Evolutionary conservation across 2,797 vertebrate species (phyloP).

Genomic region (Fratercula arctica): DNA sequence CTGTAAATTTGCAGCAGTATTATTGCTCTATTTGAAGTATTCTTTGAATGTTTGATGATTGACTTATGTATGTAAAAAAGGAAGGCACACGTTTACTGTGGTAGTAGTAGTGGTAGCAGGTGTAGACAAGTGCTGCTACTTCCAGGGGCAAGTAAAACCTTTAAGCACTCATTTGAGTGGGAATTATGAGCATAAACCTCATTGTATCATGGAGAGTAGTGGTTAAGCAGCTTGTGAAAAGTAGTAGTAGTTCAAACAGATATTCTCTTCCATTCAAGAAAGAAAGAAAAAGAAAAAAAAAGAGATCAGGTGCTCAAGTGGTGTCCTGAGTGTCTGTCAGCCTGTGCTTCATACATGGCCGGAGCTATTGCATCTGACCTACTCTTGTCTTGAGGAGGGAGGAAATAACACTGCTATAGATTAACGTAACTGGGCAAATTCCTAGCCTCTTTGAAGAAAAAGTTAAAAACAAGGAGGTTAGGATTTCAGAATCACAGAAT

Average conservation of each 20-base stretch:
- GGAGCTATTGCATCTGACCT: not conserved
- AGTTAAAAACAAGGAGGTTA: not conserved
- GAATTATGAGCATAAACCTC: not conserved
- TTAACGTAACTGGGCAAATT: not conserved
- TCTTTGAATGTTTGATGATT: conserved; percentile 1
- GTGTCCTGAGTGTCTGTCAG: not conserved
- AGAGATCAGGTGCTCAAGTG: not conserved
- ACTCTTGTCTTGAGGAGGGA: not conserved
- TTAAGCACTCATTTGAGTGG: not conserved
- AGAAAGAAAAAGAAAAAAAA: not conserved
- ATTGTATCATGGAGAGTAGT: not conserved
- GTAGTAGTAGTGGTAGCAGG: not conserved
- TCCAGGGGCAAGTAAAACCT: not conserved
- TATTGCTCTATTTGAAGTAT: conserved; percentile 34
- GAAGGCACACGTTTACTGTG: not conserved
- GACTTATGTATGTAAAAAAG: not conserved
- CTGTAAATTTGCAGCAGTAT: conserved; percentile 14
- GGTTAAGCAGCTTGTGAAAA: not conserved
- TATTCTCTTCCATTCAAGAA: not conserved
- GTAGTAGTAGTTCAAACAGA: not conserved
- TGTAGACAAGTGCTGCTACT: not conserved
- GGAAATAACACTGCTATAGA: not conserved
- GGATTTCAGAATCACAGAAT: not conserved
- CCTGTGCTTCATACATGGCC: not conserved
- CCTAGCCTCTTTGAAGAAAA: not conserved